Base-by-base conservation (phyloP, 2,888 invertebrate genomes). In the Latrodectus elegans region DNA sequence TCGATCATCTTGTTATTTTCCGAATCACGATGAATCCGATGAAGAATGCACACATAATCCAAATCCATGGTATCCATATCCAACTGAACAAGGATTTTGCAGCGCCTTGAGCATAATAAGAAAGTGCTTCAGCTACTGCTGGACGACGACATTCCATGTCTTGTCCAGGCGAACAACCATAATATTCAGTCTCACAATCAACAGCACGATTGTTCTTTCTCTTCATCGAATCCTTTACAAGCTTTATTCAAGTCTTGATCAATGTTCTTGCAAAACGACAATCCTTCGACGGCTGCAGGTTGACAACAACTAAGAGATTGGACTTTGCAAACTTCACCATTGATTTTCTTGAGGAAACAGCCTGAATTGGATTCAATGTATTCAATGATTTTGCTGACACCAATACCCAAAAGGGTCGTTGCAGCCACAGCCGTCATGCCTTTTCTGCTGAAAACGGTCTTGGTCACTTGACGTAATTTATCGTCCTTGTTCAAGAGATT, bases 331-430 rank as follows among this genome's bases (percentile, higher is more conserved):
- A 70, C 68, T 9, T 22, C 15, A 4, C 51, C 12, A 3, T 53
- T 26, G 1, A 10, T 9, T 11, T 55, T 14, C 8, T 26, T 53
- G 49, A 78, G 11, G 22, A 78, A 78, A 53, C 78, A 70, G 8
- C 78, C 78, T 4, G 78, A 78, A 78, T 78, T 78, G 68, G 67
- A 70, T 53, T 70, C 22, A 53, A 78, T 78, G 15, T 78, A 78
- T n/a, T 53, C n/a, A 11, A 53, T 53, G 14, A 78, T 10, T 9
- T 70, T 55, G 1, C 14, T 11, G 11, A 53, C 8, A n/a, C 77
- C 77, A 8, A 77, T 15, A 1, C 67, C 77, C 8, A 77, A 51
- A 0, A 26, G 51, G 1, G 53, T 68, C 0, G 53, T 51, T 1
- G 38, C 26, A 2, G 52, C 65, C 9, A 55, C 15, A 14, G n/a